Base-by-base conservation (phyloP, 2,888 invertebrate genomes). In the Drosophila prostipennis region DNA sequence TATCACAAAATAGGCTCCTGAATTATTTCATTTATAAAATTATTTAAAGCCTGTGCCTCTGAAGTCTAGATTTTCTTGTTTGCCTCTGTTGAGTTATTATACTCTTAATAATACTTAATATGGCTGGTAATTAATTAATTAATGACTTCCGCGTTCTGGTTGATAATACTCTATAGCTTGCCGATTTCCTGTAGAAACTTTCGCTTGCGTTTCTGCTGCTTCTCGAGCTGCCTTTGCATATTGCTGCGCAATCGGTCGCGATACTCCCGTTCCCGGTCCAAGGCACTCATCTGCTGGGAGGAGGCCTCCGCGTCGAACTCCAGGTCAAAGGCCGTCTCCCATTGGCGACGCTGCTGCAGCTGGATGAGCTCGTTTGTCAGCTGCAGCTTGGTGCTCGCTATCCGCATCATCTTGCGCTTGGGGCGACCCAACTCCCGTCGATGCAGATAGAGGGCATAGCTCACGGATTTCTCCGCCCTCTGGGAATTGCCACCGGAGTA, bases 281-380 rank as follows among this genome's bases (percentile, higher is more conserved):
- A n/a, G 29, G 76, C 76, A 2, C 39, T 54, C 6, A 42, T 58
- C 48, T 81, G 72, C 58, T 79, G 74, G 57, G 46, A 43, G 49
- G 55, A 79, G 51, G 76, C 56, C 60, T 64, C 51, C 43, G 49
- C 8, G 10, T 63, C 61, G 34, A 61, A 61, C 48, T 63, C 48
- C 14, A 39, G 61, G 61, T 63, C 61, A 14, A 37, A 53, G 56
- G 53, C 49, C 40, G 55, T n/a, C 48, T 56, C 43, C 84, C 82
- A 82, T 52, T 85, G 80, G 37, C 71, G 73, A 4, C 48, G 55
- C 55, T 67, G 59, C 53, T 67, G 49, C 16, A 36, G 68, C 51
- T 56, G 69, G 52, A 87, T 89, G 71, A 84, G 79, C 69, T 81
- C 87, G 54, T 84, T 72, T 56, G 89, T 89, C 77, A 89, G 71